Evolutionary conservation across 2,888 invertebrate genomes (phyloP), one percentile per base, ranked within the genome.

Genomic region (Smittia sp.): DNA sequence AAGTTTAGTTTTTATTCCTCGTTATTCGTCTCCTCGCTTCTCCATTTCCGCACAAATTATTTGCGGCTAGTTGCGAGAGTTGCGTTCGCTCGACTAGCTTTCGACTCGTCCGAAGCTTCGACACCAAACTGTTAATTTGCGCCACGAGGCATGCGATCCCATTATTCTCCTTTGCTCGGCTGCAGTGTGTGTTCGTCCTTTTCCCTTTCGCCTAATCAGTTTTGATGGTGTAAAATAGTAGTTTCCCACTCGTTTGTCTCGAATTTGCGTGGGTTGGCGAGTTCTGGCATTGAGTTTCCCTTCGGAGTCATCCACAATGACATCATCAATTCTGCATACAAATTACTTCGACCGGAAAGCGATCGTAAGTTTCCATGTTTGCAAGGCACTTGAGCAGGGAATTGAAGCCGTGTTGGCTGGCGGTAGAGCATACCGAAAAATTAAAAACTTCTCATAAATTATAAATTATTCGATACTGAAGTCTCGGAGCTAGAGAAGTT

Each of bases 311-410:
- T 58, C 3, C 18, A 58, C 58, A 22, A 58, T 58, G 58, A 58
- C 22, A 58, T 58, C 58, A 58, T 58, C 20, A 22, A 13, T 58
- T 58, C 58, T 58, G 58, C 58, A 58, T 58, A 58, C 58, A 58
- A 58, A 58, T 58, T 18, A 58, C 9, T 58, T 46, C 46, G 46
- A 46, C 58, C 58, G 58, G 58, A 58, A 58, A 58, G 11, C 22
- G 58, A 58, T 58, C 58, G 58, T 58, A 58, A 58, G 13, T 58
- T 18, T 58, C 9, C 22, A 22, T 11, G 11, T 20, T 7, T 20
- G 58, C 3, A 46, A 11, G 46, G n/a, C 46, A 13, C n/a, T 46
- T n/a, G 46, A 46, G 32, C 46, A 11, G 46, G 32, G 39, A 39
- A 39, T 39, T 9, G 13, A 39, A 9, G 7, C 13, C 39, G 15